Conservation (phyloP, 1,140 invertebrate species). For the Drosophila micromelanica region DNA sequence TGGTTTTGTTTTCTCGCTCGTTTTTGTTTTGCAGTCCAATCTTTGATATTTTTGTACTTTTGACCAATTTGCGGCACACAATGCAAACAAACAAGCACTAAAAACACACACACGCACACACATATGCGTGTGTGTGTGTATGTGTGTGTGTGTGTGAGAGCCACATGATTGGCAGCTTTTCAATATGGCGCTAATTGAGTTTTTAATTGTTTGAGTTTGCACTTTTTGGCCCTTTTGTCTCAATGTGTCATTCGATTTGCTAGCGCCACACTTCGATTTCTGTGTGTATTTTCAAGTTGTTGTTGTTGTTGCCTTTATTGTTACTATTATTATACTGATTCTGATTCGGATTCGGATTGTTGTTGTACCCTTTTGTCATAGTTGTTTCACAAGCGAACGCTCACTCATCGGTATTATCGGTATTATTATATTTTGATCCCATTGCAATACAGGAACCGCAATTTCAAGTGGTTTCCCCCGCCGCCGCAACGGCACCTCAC, state of each 20-base stretch:
- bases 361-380: constrained; percentile 32
- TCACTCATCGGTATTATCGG: constrained; percentile 54
- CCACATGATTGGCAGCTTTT: constrained; percentile 79
- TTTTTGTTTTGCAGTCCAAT: constrained; percentile 54
- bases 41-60: constrained; percentile 83
- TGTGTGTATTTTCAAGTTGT: constrained; percentile 11
- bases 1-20: constrained; percentile 16
- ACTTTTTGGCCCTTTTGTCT: constrained; percentile 64
- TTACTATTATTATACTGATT: constrained; percentile 4
- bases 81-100: constrained; percentile 70
- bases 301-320: constrained; percentile 9
- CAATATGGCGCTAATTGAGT: constrained; percentile 82
- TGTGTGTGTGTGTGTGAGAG: constrained; percentile 24
- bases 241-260: constrained; percentile 40
- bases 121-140: constrained; percentile 37
- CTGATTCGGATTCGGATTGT: background rate
- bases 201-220: constrained; percentile 81
- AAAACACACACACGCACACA: constrained; percentile 14
- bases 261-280: constrained; percentile 38
- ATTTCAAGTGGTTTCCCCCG: constrained; percentile 28
- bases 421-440: constrained; percentile 72
- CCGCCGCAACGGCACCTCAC: background rate
- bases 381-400: constrained; percentile 25
- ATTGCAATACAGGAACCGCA: constrained; percentile 23
- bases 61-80: constrained; percentile 80